A percentile compares a stretch with the other conserved stretches of the same genome.
phyloP scores from a whole-genome alignment of 2,797 vertebrate species.

The Tenualosa thibaudeaui region DNA sequence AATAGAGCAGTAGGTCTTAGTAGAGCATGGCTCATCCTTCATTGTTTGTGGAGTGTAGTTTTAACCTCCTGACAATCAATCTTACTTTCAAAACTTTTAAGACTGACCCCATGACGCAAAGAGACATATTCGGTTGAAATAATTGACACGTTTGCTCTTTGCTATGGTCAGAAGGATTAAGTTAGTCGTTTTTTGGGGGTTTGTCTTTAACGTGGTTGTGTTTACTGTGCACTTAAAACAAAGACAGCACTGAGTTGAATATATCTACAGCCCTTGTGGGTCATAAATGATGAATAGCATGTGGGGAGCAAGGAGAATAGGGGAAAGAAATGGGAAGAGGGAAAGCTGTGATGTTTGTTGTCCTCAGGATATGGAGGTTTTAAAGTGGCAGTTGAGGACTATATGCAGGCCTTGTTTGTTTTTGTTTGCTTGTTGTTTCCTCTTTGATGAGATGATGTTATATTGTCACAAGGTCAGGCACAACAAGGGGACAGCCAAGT shows the following conservation, averaged over 20 bases:
- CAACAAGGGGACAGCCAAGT: not conserved
- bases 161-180: not conserved
- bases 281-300: conserved; percentile 1
- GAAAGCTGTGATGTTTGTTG: not conserved
- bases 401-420: not conserved
- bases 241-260: not conserved
- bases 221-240: not conserved
- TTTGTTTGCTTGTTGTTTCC: not conserved
- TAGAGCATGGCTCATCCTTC: not conserved
- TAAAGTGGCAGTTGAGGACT: not conserved
- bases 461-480: not conserved
- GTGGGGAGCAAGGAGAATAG: not conserved
- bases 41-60: not conserved
- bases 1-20: not conserved
- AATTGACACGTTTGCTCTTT: conserved; percentile 7
- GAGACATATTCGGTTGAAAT: not conserved
- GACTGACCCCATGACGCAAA: not conserved
- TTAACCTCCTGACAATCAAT: not conserved
- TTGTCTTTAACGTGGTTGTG: not conserved
- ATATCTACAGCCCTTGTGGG: not conserved
- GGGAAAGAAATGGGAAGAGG: not conserved
- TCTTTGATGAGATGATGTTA: not conserved
- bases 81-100: not conserved
- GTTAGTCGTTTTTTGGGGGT: not conserved
- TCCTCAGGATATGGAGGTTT: not conserved